A percentile compares a stretch with the other conserved stretches of the same genome.
These are phyloP conservation scores for Drosophila sp. DNA, from an alignment of 1,140 invertebrate genomes.

Conservation along the genomic window DNA sequence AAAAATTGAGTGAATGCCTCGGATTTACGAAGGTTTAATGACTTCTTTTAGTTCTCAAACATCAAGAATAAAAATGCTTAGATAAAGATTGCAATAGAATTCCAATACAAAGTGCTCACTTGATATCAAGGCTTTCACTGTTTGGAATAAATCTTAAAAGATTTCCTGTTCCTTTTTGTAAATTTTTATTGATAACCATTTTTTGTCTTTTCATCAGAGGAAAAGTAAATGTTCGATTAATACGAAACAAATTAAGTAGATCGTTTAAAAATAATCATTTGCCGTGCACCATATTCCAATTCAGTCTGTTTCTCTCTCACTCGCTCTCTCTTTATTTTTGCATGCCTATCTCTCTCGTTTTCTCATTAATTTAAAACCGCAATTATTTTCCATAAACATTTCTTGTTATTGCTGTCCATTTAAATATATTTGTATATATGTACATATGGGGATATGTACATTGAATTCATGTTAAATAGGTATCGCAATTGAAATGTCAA, in stretches of 20 bases:
- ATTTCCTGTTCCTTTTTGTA: no score
- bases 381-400: slow-evolving; percentile 10
- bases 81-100: no score
- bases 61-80: no score
- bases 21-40: no score
- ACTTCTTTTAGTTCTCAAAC: no score
- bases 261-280: neutral
- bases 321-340: neutral
- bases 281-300: neutral
- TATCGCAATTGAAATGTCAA: slow-evolving; percentile 12
- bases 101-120: no score
- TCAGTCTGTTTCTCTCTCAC: neutral
- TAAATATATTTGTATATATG: neutral
- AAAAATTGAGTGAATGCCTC: no score
- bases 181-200: no score
- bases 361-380: slow-evolving; percentile 7
- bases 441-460: neutral
- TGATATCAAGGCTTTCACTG: no score
- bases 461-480: slow-evolving; percentile 11
- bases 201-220: no score
- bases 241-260: neutral
- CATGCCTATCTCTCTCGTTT: neutral
- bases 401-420: slow-evolving; percentile 8
- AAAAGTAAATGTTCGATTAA: neutral
- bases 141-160: no score